Conservation (phyloP, 2,888 invertebrate species). For the Polia nebulosa region DNA sequence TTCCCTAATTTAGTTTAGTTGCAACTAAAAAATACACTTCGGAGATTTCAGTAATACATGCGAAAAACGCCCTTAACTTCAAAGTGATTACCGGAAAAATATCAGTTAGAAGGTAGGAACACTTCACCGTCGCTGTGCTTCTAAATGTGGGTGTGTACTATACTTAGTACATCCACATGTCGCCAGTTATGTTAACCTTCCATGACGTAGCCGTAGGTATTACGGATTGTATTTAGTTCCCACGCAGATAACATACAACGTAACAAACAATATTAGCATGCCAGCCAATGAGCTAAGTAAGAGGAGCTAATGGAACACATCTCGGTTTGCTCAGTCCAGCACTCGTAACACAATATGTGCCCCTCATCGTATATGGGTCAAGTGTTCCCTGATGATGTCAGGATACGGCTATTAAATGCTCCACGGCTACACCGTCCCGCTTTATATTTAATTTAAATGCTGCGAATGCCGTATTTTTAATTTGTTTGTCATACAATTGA, state of each 20-base stretch:
- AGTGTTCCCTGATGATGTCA: conserved; percentile 75
- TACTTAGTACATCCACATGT: not conserved
- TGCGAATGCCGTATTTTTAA: conserved; percentile 34
- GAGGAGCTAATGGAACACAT: conserved; percentile 76
- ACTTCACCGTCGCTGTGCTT: too few species aligned
- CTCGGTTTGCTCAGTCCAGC: conserved; percentile 73
- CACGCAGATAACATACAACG: conserved; percentile 41
- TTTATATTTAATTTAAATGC: conserved; percentile 57
- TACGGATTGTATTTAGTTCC: conserved; percentile 9
- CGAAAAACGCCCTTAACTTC: too few species aligned
- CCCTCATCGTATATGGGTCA: conserved; percentile 75
- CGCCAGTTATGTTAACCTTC: not conserved
- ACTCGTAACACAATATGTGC: conserved; percentile 79
- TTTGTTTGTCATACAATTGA: conserved; percentile 42
- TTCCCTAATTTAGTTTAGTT: too few species aligned
- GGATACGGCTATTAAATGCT: conserved; percentile 67
- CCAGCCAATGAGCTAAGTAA: conserved; percentile 68
- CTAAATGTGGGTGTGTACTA: not conserved
- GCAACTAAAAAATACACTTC: too few species aligned
- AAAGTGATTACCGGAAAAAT: too few species aligned
- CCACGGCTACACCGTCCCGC: conserved; percentile 41
- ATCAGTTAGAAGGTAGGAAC: too few species aligned
- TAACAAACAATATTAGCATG: conserved; percentile 68
- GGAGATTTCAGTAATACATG: too few species aligned
- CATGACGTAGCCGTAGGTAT: too few species aligned